Conservation (phyloP, 1,140 invertebrate species). For the Melanaphis sacchari region DNA sequence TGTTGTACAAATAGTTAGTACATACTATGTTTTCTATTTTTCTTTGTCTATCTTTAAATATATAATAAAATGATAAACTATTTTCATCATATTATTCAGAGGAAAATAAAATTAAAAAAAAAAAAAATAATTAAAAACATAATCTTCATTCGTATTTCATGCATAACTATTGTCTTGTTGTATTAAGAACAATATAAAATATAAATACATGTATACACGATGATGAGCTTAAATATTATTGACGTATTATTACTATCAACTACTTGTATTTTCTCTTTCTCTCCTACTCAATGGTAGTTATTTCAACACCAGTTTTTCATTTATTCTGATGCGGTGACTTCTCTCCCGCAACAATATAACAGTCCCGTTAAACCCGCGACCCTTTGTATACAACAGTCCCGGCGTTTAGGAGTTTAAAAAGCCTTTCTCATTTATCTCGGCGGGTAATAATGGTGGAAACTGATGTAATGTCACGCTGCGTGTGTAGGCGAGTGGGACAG, state of each 20-base stretch:
- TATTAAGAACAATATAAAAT: not conserved
- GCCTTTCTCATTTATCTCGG: constrained; percentile 56
- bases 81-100: not conserved
- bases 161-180: not conserved
- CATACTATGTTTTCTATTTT: too few species aligned
- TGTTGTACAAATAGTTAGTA: not conserved
- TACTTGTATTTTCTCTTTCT: not conserved
- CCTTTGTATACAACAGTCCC: constrained; percentile 17
- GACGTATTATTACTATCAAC: constrained; percentile 8
- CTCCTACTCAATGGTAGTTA: too few species aligned
- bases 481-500: not conserved
- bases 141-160: not conserved
- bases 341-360: constrained; percentile 12
- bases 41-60: not conserved
- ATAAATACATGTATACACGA: not conserved
- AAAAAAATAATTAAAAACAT: not conserved
- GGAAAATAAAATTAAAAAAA: not conserved
- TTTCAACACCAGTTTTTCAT: constrained; percentile 33
- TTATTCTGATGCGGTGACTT: not conserved
- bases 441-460: constrained; percentile 56
- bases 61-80: not conserved
- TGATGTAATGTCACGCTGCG: constrained; percentile 51
- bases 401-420: constrained; percentile 52
- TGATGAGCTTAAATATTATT: not conserved
- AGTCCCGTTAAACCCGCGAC: constrained; percentile 36